These are phyloP conservation scores for Solea senegalensis DNA, from an alignment of 2,113 vertebrate species.

Conservation along the genomic window DNA sequence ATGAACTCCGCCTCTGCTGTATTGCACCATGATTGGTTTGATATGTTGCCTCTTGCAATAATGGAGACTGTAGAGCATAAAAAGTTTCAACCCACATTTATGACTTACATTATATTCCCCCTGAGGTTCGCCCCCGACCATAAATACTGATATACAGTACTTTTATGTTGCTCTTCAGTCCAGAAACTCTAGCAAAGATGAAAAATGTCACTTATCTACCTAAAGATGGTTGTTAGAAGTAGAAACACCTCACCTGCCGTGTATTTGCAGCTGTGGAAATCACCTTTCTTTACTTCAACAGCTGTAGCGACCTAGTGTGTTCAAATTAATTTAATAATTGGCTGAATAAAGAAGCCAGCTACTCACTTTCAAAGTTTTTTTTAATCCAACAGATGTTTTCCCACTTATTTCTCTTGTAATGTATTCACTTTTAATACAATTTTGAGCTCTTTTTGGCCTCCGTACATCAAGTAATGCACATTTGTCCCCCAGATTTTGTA, in stretches of 20 bases:
- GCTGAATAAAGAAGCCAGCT: too few species aligned
- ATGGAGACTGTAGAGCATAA: too few species aligned
- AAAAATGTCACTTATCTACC: too few species aligned
- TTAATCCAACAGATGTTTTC: too few species aligned
- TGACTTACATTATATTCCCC: too few species aligned
- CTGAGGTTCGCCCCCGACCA: too few species aligned
- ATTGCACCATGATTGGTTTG: conserved; percentile 73
- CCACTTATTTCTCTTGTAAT: background rate
- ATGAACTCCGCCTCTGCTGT: conserved; percentile 34
- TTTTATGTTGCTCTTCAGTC: too few species aligned
- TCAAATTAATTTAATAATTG: background rate
- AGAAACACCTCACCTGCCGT: background rate
- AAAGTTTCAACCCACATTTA: too few species aligned
- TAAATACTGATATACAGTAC: too few species aligned
- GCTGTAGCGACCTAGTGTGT: background rate
- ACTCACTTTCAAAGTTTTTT: too few species aligned
- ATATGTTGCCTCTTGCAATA: conserved; percentile 46
- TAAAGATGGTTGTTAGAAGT: background rate
- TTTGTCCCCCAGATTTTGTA: conserved; percentile 7
- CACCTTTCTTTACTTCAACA: too few species aligned
- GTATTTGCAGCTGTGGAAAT: background rate
- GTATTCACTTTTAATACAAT: background rate
- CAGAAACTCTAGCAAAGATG: background rate
- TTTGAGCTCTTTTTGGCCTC: background rate
- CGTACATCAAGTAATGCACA: background rate